Conservation (phyloP, 2,888 invertebrate genomes). For the Tenthredo scrophulariae region DNA sequence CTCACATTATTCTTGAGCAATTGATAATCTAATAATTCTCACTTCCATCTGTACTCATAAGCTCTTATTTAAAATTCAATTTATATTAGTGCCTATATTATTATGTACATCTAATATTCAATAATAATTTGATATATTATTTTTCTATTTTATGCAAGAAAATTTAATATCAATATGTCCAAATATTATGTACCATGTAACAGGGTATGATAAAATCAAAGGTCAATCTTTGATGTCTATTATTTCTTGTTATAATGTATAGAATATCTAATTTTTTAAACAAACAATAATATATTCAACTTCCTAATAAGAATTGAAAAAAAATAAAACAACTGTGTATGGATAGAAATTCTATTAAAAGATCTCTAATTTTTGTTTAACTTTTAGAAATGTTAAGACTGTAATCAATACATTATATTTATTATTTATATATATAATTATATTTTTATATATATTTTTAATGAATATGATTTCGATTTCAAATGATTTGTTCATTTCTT, state of each 20-base stretch:
- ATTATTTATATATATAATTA: constrained; percentile 55
- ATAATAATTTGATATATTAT: constrained; percentile 45
- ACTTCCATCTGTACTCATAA: constrained; percentile 25
- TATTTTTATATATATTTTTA: constrained; percentile 55
- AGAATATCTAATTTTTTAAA: constrained; percentile 39
- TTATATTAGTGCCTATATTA: constrained; percentile 35
- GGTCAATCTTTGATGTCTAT: constrained; percentile 28
- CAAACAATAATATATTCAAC: not conserved
- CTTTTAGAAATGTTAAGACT: constrained; percentile 21
- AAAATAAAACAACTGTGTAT: constrained; percentile 26
- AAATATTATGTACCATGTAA: constrained; percentile 36
- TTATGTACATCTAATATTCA: constrained; percentile 36
- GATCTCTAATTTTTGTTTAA: constrained; percentile 43
- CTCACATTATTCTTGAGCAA: constrained; percentile 35
- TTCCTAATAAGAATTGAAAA: constrained; percentile 17
- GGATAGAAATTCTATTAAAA: constrained; percentile 30
- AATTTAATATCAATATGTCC: constrained; percentile 5
- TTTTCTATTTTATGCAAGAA: constrained; percentile 37
- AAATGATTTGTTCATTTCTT: constrained; percentile 56
- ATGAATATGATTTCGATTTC: constrained; percentile 58
- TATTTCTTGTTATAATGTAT: constrained; percentile 40
- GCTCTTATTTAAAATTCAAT: constrained; percentile 20
- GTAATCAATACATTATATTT: constrained; percentile 48
- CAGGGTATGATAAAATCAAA: constrained; percentile 34
- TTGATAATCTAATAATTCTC: constrained; percentile 11